Base-by-base conservation (phyloP, 2,888 invertebrate species). In the Sussaba pulchella region DNA sequence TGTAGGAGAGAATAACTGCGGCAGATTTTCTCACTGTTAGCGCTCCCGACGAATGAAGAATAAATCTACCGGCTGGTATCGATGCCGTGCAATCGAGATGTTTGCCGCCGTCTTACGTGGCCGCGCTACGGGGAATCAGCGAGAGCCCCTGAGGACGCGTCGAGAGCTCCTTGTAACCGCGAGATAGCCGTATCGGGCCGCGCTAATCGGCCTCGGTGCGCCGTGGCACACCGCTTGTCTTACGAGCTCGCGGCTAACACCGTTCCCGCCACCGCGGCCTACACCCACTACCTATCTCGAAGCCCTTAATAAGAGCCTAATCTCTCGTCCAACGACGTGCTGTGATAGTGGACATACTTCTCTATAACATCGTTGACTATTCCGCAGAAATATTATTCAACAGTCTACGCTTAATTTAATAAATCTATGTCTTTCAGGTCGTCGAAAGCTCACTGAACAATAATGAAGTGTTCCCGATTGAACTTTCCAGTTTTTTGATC, bases 1-100 rank as follows among this genome's bases (percentile, higher is more conserved):
- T 2, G 31, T 31, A 6, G 31, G 31, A 31, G 31, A 31, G 6
- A 31, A 6, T 31, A 5, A 79, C 54, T 67, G 70, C 36, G 73
- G 24, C 57, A 57, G 70, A 59, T 61, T 66, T 50, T 74, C 70
- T 61, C 69, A 59, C 36, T 45, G 43, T 82, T 83, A 82, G 82
- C 84, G 66, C 70, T 57, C 39, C 57, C 59, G 31, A 19, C 3
- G 70, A 72, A 63, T 61, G 70, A 39, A n/a, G 54, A 83, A 84
- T 87, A 31, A 31, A 89, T 89, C 89, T 86, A 84, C 87, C 86
- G 86, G 72, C 85, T 78, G 86, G 83, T 85, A 89, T 89, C 89
- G 87, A 83, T 57, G 67, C 57, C 59, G 64, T 57, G 80, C 80
- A 81, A 71, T 75, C 54, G 73, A 69, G 57, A 66, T 67, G 69